Percentiles rank a stretch among this genome's conserved stretches.
Evolutionary conservation across 2,888 invertebrate genomes (phyloP).

Genomic region (Phengaris arion): DNA sequence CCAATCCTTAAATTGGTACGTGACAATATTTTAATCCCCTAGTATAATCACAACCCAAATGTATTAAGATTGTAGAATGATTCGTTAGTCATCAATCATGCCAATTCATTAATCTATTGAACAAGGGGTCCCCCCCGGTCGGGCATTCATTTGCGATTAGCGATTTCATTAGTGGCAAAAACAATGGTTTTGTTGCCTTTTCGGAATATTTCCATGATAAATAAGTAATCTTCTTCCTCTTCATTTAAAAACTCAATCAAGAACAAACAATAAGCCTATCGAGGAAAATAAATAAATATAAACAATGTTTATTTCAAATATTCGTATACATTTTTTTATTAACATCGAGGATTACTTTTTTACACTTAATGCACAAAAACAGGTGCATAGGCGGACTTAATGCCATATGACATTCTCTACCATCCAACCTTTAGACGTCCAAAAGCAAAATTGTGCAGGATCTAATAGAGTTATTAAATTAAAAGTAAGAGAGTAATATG

Average conservation of each 20-base stretch:
- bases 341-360: too few relatives aligned
- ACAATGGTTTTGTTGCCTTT: neutral
- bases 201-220: neutral
- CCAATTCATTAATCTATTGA: neutral
- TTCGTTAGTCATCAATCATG: neutral
- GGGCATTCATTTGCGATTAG: neutral
- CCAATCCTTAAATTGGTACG: neutral
- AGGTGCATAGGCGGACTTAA: too few relatives aligned
- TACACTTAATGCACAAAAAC: too few relatives aligned
- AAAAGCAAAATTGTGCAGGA: too few relatives aligned
- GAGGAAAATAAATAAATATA: too few relatives aligned
- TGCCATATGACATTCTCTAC: too few relatives aligned
- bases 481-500: too few relatives aligned
- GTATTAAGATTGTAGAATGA: neutral
- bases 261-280: neutral
- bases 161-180: neutral
- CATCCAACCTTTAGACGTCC: too few relatives aligned
- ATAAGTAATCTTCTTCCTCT: neutral
- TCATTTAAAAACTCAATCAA: neutral
- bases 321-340: too few relatives aligned
- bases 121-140: neutral
- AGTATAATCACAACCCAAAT: neutral
- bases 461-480: too few relatives aligned
- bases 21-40: neutral
- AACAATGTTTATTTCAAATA: too few relatives aligned